Percentiles rank a stretch among this genome's conserved stretches.
Conservation (phyloP, 2,888 invertebrate genomes). For the Epistrophe grossulariae region DNA sequence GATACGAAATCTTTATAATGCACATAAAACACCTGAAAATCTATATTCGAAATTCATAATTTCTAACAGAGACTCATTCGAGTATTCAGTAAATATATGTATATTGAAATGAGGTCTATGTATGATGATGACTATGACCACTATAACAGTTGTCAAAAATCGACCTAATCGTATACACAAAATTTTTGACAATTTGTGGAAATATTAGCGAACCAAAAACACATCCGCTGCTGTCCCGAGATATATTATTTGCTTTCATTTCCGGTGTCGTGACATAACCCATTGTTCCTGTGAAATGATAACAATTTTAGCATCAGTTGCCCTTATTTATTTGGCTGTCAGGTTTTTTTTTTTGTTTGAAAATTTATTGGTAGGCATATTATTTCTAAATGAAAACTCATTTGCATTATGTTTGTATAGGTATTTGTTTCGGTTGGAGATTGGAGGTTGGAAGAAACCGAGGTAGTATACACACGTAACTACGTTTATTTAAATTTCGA, state of each 20-base stretch:
- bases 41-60: background rate
- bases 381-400: constrained; percentile 60
- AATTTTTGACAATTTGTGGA: constrained; percentile 50
- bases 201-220: constrained; percentile 40
- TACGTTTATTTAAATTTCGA: constrained; percentile 50
- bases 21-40: background rate
- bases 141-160: constrained; percentile 56
- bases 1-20: too few relatives aligned
- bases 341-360: constrained; percentile 24
- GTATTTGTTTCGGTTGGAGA: background rate
- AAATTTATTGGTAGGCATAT: constrained; percentile 66
- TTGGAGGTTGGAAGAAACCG: constrained; percentile 8
- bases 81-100: background rate
- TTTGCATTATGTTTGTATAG: constrained; percentile 52
- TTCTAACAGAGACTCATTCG: background rate
- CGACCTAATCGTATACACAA: constrained; percentile 50
- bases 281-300: constrained; percentile 59
- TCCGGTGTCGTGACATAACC: constrained; percentile 53
- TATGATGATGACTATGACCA: constrained; percentile 6
- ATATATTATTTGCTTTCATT: constrained; percentile 40
- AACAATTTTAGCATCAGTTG: constrained; percentile 67
- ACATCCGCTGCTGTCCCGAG: constrained; percentile 50
- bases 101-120: constrained; percentile 21
- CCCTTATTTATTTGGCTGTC: constrained; percentile 63
- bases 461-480: constrained; percentile 19